Evolutionary conservation across 2,888 invertebrate species (phyloP).

Genomic region (Strigamia maritima): DNA sequence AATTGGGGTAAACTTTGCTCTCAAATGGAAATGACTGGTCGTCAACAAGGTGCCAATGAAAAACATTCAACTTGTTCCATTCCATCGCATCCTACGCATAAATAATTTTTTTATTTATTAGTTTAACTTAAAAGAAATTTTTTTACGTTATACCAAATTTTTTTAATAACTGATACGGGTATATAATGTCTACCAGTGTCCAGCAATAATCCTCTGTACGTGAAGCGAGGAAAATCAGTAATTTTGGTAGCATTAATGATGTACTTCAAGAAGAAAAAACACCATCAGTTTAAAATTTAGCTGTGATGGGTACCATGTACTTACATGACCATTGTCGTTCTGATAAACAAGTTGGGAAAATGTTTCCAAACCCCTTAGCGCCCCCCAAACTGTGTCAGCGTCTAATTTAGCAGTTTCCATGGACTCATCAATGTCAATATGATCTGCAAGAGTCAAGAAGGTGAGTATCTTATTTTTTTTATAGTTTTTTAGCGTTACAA

Average conservation of each 20-base stretch:
- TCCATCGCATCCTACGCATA: constrained; percentile 73
- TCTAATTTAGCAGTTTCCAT: constrained; percentile 48
- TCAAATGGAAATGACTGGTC: constrained; percentile 87
- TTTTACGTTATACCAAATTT: constrained; percentile 57
- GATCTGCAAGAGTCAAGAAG: background rate
- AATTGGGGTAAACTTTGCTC: constrained; percentile 53
- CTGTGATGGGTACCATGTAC: background rate
- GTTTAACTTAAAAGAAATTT: background rate
- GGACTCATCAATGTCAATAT: constrained; percentile 41
- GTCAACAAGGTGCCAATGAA: constrained; percentile 83
- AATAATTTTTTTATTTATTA: background rate
- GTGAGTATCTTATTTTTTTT: background rate
- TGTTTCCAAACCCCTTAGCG: constrained; percentile 78
- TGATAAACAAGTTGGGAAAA: constrained; percentile 70
- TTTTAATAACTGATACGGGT: constrained; percentile 58
- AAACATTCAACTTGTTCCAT: constrained; percentile 82
- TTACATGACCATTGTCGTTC: constrained; percentile 52
- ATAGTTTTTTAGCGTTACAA: constrained; percentile 50
- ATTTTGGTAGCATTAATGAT: constrained; percentile 67
- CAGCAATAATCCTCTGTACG: constrained; percentile 80
- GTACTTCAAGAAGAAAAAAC: constrained; percentile 57
- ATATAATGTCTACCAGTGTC: constrained; percentile 89
- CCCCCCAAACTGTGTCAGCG: constrained; percentile 71
- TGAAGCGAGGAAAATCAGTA: constrained; percentile 75
- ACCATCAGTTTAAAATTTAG: background rate